Evolutionary conservation across 2,888 invertebrate genomes (phyloP).

Genomic region (Trachelus troglodyta): DNA sequence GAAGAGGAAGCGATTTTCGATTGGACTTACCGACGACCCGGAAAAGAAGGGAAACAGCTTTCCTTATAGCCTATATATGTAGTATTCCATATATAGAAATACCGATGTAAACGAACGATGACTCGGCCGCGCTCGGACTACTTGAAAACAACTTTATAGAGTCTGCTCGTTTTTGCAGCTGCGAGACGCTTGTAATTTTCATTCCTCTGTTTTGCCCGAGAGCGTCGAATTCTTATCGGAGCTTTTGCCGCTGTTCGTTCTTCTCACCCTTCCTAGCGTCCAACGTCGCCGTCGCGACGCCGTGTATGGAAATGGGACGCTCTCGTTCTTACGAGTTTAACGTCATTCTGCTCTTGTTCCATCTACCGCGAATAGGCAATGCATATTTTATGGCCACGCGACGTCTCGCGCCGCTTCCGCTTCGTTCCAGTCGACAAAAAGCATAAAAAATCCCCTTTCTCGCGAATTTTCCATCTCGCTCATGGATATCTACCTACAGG

Average conservation of each 20-base stretch:
- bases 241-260: constrained; percentile 43
- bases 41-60: too few species aligned
- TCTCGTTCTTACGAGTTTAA: constrained; percentile 39
- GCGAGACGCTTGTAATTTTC: constrained; percentile 49
- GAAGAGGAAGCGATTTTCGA: too few species aligned
- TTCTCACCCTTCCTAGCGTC: not conserved
- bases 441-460: too few species aligned
- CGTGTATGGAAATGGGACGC: constrained; percentile 53
- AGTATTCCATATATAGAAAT: too few species aligned
- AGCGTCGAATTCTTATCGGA: constrained; percentile 55
- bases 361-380: constrained; percentile 50
- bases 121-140: constrained; percentile 46
- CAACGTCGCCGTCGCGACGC: not conserved
- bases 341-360: constrained; percentile 49
- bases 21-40: too few species aligned
- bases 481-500: too few species aligned
- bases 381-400: constrained; percentile 57
- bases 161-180: too few species aligned
- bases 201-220: constrained; percentile 43
- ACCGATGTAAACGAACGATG: constrained; percentile 49
- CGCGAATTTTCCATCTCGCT: too few species aligned
- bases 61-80: too few species aligned
- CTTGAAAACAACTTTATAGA: too few species aligned
- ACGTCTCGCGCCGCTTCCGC: constrained; percentile 28
- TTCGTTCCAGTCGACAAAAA: too few species aligned